These are phyloP conservation scores for Dysmachus trigonus DNA, from an alignment of 2,888 invertebrate species.

Conservation along the genomic window DNA sequence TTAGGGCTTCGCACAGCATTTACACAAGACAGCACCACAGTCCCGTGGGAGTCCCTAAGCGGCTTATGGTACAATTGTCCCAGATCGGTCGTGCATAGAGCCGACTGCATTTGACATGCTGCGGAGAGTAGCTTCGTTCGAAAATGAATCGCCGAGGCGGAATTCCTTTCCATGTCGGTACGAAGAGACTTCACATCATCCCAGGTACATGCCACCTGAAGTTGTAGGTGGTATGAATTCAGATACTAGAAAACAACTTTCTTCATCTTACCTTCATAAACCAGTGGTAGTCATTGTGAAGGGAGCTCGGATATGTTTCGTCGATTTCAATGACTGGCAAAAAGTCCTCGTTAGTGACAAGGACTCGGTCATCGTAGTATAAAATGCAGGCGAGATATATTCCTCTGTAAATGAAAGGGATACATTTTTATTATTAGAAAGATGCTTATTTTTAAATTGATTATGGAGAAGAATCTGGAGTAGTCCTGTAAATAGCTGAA, in stretches of 20 bases:
- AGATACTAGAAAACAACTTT: background rate
- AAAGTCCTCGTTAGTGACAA: constrained; percentile 97
- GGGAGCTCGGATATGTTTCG: constrained; percentile 91
- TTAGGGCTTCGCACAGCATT: constrained; percentile 75
- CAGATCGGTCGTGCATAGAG: constrained; percentile 89
- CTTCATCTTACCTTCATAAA: constrained; percentile 81
- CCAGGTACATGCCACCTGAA: constrained; percentile 92
- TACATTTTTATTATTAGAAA: constrained; percentile 1
- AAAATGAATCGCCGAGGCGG: constrained; percentile 90
- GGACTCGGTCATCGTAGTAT: constrained; percentile 93
- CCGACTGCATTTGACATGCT: constrained; percentile 91
- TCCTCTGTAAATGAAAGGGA: constrained; percentile 72
- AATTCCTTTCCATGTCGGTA: constrained; percentile 94
- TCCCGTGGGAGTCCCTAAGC: constrained; percentile 86
- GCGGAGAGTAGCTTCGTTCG: constrained; percentile 91
- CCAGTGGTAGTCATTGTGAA: constrained; percentile 96
- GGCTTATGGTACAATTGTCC: constrained; percentile 95
- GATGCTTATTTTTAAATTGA: background rate
- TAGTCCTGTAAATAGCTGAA: background rate
- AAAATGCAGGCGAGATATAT: constrained; percentile 92
- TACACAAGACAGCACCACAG: constrained; percentile 88
- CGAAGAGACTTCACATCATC: constrained; percentile 91
- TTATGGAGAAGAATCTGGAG: background rate
- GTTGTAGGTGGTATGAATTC: background rate
- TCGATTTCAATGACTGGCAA: constrained; percentile 97